Base-by-base conservation (phyloP, 2,888 invertebrate genomes). In the Pelosia muscerda region DNA sequence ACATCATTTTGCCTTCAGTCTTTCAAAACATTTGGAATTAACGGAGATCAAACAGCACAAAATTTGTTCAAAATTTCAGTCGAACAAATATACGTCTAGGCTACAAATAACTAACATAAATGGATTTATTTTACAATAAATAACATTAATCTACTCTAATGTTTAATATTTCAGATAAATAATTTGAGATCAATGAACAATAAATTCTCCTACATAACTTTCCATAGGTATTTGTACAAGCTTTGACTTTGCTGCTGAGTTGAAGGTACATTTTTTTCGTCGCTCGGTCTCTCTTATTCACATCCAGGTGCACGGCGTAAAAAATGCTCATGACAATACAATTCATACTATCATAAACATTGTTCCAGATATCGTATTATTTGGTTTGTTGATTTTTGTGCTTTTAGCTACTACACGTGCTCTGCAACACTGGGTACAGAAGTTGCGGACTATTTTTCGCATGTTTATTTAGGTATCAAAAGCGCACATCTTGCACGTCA, bases 401-500 rank as follows among this genome's bases (percentile, higher is more conserved):
- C 77, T 71, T 1, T 11, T 57, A 49, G 68, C 71, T 72, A 76
- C 63, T 71, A 71, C 68, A 56, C 25, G 60, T 58, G 49, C 55
- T 68, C 55, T 26, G 65, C 59, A 56, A 63, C 22, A 22, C 22
- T 62, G 31, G 53, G 8, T 15, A 38, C 38, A 68, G 54, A 59
- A 61, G 63, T 58, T 15, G 23, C 9, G 49, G 19, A 61, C 64
- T 8, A 34, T 60, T 63, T 42, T 57, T 59, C 23, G 34, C 28
- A 26, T 58, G 2, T 25, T 19, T 31, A 56, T 19, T 13, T 42
- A 61, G 19, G 53, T 53, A 68, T 95, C 90, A 96, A 84, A 96
- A 96, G 76, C 94, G 94, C 66, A 96, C 95, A 82, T 96, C 96
- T 74, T 96, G 95, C 15, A 96, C 96, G 79, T 96, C 96, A 49